Base-by-base conservation (phyloP, 2,888 invertebrate genomes). In the Aproaerema taeniolella region DNA sequence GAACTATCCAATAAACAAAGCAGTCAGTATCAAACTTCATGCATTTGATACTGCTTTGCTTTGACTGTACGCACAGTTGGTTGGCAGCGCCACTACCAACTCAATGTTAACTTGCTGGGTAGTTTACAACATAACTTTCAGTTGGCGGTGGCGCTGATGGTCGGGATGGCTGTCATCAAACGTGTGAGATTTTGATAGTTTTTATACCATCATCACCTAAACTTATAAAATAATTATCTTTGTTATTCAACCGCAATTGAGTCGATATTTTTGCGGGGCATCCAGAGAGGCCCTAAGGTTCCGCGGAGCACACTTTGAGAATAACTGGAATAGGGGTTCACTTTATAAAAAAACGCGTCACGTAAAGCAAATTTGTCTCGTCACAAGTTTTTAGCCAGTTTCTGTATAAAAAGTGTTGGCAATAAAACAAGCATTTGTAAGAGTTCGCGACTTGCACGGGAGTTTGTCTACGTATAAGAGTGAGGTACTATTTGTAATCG, bases 351-450 rank as follows among this genome's bases (percentile, higher is more conserved):
- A 67, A 59, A 60, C 62, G 56, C 50, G 61, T 75, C 78, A 79
- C 78, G 79, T 76, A 64, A 54, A 52, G 44, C 55, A 61, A 74
- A 78, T 78, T 73, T 71, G 67, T 78, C 76, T 73, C 53, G 47
- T 52, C 46, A 46, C 55, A 67, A 70, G 58, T 69, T 71, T 62
- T 64, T 55, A 59, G 62, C 49, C 55, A 58, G 55, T 61, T 66
- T 58, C 61, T 54, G 52, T 52, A 59, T 64, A 72, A 75, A 74
- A 74, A 70, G 64, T 55, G 62, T 50, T 43, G 47, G 67, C 55
- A 73, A 74, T 77, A 71, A 72, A 77, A 75, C 64, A 75, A 55
- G 63, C 71, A 67, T 77, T 78, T 43, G 43, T 33, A 26, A 52
- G 60, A 62, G 58, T 67, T 66, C 54, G 52, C 55, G 57, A 59